Evolutionary conservation across 2,797 vertebrate species (phyloP).

Genomic region (Somateria mollissima): DNA sequence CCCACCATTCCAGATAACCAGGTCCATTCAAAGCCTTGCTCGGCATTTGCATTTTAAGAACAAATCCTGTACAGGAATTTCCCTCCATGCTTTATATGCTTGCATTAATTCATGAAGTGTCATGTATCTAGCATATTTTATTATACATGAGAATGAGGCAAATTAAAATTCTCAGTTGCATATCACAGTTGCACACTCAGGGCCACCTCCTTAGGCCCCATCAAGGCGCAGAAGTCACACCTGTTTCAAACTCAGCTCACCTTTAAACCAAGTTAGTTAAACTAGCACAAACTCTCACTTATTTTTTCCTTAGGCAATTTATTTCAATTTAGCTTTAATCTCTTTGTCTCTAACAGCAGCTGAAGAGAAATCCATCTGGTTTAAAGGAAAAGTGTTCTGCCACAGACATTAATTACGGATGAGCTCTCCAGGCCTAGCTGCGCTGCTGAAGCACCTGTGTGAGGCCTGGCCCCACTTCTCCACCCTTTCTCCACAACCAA

Average conservation of each 20-base stretch:
- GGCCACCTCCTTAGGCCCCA: background rate
- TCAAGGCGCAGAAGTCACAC: background rate
- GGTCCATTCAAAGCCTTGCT: slow-evolving; percentile 1
- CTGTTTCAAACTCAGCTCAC: slow-evolving; percentile 4
- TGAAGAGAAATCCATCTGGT: background rate
- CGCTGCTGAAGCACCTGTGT: background rate
- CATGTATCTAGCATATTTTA: slow-evolving; percentile 32
- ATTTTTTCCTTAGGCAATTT: background rate
- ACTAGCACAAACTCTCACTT: background rate
- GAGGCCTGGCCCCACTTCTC: background rate
- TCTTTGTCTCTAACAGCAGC: background rate
- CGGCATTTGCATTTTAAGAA: slow-evolving; percentile 30
- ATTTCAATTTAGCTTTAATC: slow-evolving; percentile 1
- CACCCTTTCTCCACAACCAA: background rate
- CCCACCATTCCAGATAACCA: background rate
- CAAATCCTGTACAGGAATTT: slow-evolving; percentile 20
- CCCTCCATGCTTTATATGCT: background rate
- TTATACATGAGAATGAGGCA: slow-evolving; percentile 40
- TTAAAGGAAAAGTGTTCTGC: background rate
- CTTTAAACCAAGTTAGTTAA: background rate
- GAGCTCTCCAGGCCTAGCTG: background rate
- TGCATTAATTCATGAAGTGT: slow-evolving; percentile 70
- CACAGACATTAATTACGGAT: background rate
- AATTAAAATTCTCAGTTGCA: background rate
- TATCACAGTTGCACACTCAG: background rate